These are phyloP conservation scores for Muscidifurax raptorellus DNA, from an alignment of 1,140 invertebrate genomes.

Conservation along the genomic window DNA sequence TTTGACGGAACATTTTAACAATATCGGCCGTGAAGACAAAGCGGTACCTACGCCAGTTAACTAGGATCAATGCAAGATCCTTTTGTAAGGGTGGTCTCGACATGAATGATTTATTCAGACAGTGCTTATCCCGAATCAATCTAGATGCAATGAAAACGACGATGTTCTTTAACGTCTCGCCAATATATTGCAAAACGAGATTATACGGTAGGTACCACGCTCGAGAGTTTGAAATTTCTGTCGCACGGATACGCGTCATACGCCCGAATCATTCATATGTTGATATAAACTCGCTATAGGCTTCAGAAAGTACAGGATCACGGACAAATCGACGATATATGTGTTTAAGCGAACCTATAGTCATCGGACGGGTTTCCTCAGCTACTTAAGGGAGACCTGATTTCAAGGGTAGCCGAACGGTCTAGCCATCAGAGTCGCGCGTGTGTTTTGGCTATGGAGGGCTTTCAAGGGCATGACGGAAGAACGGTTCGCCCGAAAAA, in stretches of 20 bases:
- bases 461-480: too few relatives aligned
- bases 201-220: constrained; percentile 43
- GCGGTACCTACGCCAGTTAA: neutral
- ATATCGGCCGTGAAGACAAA: constrained; percentile 53
- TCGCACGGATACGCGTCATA: neutral
- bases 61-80: constrained; percentile 9
- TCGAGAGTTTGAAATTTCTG: neutral
- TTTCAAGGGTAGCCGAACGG: constrained; percentile 28
- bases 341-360: neutral
- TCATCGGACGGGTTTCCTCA: neutral
- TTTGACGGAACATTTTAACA: constrained; percentile 61
- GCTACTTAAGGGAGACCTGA: neutral
- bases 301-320: neutral
- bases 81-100: constrained; percentile 8
- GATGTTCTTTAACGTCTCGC: neutral
- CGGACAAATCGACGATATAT: neutral
- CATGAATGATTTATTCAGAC: constrained; percentile 14
- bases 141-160: constrained; percentile 38
- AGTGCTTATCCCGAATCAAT: neutral
- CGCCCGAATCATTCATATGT: constrained; percentile 35
- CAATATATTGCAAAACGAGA: neutral
- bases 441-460: too few relatives aligned
- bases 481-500: too few relatives aligned
- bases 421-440: neutral
- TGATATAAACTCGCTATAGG: constrained; percentile 31